Evolutionary conservation across 2,888 invertebrate genomes (phyloP), one percentile per base, ranked within the genome.

Genomic region (Drosophila suboccidentalis): DNA sequence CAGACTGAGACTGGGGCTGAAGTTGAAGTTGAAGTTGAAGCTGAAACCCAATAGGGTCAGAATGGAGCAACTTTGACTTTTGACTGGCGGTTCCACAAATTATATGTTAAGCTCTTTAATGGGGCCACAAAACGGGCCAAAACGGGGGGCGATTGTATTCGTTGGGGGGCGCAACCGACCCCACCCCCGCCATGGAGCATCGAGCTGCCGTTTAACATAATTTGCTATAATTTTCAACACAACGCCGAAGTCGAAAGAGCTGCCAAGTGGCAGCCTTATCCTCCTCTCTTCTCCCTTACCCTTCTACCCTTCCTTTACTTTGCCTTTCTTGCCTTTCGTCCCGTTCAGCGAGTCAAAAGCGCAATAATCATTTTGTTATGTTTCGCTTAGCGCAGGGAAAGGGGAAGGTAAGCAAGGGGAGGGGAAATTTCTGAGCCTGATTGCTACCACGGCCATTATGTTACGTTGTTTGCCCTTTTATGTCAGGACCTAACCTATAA

Each of bases 221-320:
- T 92, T 92, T 91, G 87, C 87, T 87, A 89, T 92, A 92, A 92
- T 92, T 91, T 91, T 83, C 86, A 86, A 86, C 86, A 82, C 80
- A 90, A 85, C 73, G 85, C 80, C 75, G 49, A 64, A 58, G 63
- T 62, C 65, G 65, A 62, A 53, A 53, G 67, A 78, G 71, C 75
- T 78, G 75, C 75, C 79, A 80, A 79, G 82, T 79, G 75, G 79
- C 78, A 68, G 69, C 57, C 22, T 41, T 51, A 17, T 9, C 46
- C n/a, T 13, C 15, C 26, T 11, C 5, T 15, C n/a, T 26, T 11
- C 26, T 4, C 19, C 9, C 11, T 5, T 32, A 15, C 15, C 47
- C 13, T 17, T 58, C 34, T 2, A 3, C 4, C 46, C 3, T n/a
- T 46, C 15, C 47, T 6, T 3, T 15, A 9, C 4, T 15, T 22